Conservation (phyloP, 2,888 invertebrate species). For the Nemotelus nigrinus region DNA sequence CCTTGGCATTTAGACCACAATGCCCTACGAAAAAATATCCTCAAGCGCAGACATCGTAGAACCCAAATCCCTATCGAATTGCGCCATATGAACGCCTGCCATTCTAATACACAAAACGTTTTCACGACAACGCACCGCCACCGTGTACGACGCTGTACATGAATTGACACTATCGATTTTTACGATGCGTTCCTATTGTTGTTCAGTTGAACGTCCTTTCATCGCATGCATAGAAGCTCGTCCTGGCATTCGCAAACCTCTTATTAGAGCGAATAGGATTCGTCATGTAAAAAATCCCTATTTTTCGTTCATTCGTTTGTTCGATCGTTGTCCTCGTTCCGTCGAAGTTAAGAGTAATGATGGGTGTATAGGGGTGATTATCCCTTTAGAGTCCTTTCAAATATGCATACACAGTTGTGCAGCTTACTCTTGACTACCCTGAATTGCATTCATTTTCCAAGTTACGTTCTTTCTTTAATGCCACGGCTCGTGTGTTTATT, state of each 20-base stretch:
- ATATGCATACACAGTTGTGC: slow-evolving; percentile 26
- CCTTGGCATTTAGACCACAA: slow-evolving; percentile 29
- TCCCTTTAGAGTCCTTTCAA: slow-evolving; percentile 30
- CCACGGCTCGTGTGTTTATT: neutral
- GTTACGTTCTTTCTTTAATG: slow-evolving; percentile 22
- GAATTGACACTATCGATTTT: slow-evolving; percentile 43
- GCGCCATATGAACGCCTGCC: neutral
- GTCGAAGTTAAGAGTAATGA: slow-evolving; percentile 36
- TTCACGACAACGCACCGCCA: neutral
- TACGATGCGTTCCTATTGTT: slow-evolving; percentile 19
- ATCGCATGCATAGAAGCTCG: neutral
- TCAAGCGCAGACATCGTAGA: neutral
- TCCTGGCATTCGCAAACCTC: slow-evolving; percentile 20
- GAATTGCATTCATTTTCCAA: slow-evolving; percentile 31
- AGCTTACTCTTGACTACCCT: slow-evolving; percentile 18
- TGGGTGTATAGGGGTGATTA: slow-evolving; percentile 42
- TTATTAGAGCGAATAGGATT: slow-evolving; percentile 32
- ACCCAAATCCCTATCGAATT: slow-evolving; percentile 20
- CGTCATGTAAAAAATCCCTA: neutral
- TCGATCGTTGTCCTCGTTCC: neutral
- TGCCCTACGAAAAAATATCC: neutral
- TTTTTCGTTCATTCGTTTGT: neutral
- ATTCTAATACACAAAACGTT: slow-evolving; percentile 8
- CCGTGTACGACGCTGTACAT: neutral
- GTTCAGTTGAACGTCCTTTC: slow-evolving; percentile 44